These are phyloP conservation scores for Pterobdella sp. DNA, from an alignment of 2,888 invertebrate genomes.

Conservation along the genomic window DNA sequence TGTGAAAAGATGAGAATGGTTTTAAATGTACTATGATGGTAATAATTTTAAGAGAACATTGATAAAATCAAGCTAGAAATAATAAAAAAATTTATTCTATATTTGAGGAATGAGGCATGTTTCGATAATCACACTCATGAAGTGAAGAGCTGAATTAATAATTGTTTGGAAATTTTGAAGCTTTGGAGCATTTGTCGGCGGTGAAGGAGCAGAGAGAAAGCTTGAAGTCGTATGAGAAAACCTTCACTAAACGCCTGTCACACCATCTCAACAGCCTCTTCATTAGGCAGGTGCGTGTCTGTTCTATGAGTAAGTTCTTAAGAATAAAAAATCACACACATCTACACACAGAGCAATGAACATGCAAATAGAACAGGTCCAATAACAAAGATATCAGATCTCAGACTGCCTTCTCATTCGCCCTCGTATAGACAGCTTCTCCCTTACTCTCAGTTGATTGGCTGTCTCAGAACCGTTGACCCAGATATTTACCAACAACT, in stretches of 20 bases:
- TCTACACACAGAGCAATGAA: slow-evolving; percentile 59
- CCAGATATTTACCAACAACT: slow-evolving; percentile 68
- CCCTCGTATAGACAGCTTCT: slow-evolving; percentile 75
- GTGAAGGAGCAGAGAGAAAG: slow-evolving; percentile 72
- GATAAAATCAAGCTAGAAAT: too few species aligned
- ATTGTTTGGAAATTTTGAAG: slow-evolving; percentile 37
- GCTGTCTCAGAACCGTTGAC: slow-evolving; percentile 81
- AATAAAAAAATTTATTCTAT: too few species aligned
- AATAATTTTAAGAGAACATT: too few species aligned
- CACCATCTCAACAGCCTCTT: slow-evolving; percentile 88
- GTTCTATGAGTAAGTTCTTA: background rate
- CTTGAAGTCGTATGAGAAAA: slow-evolving; percentile 67
- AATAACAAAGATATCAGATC: slow-evolving; percentile 41
- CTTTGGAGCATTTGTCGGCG: slow-evolving; percentile 59
- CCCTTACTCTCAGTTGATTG: slow-evolving; percentile 81
- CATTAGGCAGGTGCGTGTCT: slow-evolving; percentile 69
- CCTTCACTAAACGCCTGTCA: slow-evolving; percentile 73
- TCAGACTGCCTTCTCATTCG: slow-evolving; percentile 68
- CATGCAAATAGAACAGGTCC: slow-evolving; percentile 59
- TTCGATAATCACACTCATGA: too few species aligned
- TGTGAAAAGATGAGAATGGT: background rate
- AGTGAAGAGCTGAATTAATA: background rate
- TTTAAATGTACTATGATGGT: background rate
- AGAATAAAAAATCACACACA: background rate
- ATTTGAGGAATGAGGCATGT: too few species aligned